Evolutionary conservation across 2,888 invertebrate genomes (phyloP).

Genomic region (Candidula unifasciata): DNA sequence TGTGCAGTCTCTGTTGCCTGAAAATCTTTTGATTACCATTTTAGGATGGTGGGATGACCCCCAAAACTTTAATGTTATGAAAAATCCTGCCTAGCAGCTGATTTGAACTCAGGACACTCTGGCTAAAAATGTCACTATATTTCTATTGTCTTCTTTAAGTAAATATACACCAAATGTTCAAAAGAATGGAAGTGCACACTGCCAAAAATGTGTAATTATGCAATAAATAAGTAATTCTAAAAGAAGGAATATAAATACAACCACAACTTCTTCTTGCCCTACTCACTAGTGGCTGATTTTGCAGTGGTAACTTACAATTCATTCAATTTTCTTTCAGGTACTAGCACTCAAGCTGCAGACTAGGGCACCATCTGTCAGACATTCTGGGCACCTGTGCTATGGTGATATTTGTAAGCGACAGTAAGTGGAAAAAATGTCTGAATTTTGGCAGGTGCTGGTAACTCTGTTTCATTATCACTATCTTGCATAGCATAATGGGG

Average conservation of each 20-base stretch:
- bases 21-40: too few relatives aligned
- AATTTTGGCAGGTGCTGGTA: slow-evolving; percentile 2
- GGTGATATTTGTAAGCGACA: slow-evolving; percentile 24
- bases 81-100: not conserved
- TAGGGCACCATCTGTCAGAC: slow-evolving; percentile 30
- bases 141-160: not conserved
- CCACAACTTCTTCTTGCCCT: not conserved
- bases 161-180: not conserved
- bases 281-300: not conserved
- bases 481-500: slow-evolving; percentile 50
- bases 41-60: too few relatives aligned
- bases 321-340: not conserved
- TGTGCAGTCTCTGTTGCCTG: too few relatives aligned
- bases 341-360: not conserved
- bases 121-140: not conserved
- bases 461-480: slow-evolving; percentile 47
- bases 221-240: not conserved
- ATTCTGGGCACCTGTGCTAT: slow-evolving; percentile 6
- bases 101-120: not conserved
- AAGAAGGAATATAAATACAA: not conserved
- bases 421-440: slow-evolving; percentile 27
- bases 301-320: not conserved
- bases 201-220: not conserved
- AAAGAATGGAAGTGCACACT: not conserved
- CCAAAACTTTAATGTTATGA: too few relatives aligned